phyloP scores from a whole-genome alignment of 2,797 vertebrate species.

The Buceros bicornis region DNA sequence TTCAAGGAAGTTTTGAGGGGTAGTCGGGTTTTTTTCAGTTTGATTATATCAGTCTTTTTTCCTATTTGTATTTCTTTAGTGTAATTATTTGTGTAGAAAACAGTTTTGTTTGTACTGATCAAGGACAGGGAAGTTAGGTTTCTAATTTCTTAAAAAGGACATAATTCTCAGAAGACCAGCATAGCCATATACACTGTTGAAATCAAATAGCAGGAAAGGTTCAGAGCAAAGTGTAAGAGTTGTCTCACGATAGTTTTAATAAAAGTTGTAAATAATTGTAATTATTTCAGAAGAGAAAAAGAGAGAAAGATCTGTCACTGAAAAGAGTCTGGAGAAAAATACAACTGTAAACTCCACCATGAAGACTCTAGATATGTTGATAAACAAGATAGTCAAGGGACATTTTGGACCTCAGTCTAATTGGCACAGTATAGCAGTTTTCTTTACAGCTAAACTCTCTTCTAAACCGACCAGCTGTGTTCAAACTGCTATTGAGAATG shows the following conservation, averaged over 20 bases:
- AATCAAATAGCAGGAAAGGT: neutral
- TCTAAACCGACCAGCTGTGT: neutral
- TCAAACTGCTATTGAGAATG: neutral
- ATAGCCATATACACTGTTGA: neutral
- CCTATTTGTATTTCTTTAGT: neutral
- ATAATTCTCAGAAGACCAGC: neutral
- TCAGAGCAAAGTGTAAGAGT: neutral
- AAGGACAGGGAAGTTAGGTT: neutral
- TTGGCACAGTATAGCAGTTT: neutral
- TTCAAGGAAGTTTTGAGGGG: neutral
- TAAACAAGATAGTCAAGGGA: neutral
- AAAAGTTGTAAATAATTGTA: neutral
- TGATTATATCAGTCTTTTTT: neutral
- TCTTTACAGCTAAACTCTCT: neutral
- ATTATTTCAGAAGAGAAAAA: neutral
- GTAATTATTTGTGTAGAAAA: fast-evolving
- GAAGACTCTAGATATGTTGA: neutral
- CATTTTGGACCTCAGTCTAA: neutral
- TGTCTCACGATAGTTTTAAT: neutral
- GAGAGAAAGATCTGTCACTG: neutral
- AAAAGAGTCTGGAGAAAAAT: neutral
- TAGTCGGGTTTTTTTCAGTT: neutral
- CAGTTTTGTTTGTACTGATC: neutral
- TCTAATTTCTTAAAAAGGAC: neutral
- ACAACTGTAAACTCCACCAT: neutral